A percentile compares a stretch with the other conserved stretches of the same genome.
Conservation (phyloP, 2,797 vertebrate genomes). For the Anisognathus igniventris region DNA sequence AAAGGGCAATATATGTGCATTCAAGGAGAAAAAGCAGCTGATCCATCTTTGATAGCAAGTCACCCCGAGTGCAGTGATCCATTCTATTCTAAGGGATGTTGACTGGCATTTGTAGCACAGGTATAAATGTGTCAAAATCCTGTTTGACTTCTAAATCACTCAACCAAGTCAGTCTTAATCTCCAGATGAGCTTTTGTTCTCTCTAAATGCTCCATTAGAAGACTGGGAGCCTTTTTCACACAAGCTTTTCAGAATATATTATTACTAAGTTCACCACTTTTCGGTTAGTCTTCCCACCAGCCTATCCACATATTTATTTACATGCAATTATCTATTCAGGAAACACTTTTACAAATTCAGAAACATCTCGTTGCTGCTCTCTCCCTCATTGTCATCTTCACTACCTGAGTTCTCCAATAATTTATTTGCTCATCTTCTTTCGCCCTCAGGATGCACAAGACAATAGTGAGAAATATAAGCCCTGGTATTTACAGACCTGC, state of each 20-base stretch:
- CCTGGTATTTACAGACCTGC: neutral
- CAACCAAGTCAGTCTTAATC: neutral
- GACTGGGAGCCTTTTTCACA: neutral
- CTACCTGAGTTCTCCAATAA: neutral
- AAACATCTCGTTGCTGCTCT: neutral
- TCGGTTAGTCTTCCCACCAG: neutral
- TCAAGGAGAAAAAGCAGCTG: neutral
- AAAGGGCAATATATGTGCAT: neutral
- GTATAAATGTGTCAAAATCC: neutral
- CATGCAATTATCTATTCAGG: neutral
- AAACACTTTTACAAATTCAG: neutral
- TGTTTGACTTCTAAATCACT: neutral
- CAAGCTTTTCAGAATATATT: neutral
- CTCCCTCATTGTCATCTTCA: neutral
- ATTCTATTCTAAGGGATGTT: accelerated
- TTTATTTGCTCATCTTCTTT: neutral
- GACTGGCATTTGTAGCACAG: neutral
- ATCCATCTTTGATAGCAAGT: accelerated
- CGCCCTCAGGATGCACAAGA: neutral
- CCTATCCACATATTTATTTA: neutral
- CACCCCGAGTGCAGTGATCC: accelerated
- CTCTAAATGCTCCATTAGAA: neutral
- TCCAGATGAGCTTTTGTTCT: neutral
- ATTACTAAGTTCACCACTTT: neutral
- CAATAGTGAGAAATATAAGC: neutral